Conservation (phyloP, 1,140 invertebrate species). For the Drosophila malerkotliana region DNA sequence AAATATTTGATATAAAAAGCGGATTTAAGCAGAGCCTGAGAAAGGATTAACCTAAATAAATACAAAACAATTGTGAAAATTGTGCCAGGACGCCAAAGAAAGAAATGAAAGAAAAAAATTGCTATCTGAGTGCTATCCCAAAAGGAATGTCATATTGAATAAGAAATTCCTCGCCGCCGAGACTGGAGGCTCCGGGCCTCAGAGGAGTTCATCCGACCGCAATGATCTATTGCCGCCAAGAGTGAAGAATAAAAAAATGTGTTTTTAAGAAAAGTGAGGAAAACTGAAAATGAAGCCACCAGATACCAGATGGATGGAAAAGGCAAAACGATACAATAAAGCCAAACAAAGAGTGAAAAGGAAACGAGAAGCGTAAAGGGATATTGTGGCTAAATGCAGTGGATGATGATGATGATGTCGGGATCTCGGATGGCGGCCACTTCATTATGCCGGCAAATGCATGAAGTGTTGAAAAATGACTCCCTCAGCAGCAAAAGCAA, state of each 20-base stretch:
- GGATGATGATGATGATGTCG: constrained; percentile 16
- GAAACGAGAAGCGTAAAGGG: constrained; percentile 55
- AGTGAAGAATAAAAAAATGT: constrained; percentile 32
- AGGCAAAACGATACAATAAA: constrained; percentile 69
- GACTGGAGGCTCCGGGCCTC: constrained; percentile 17
- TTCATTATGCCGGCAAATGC: constrained; percentile 77
- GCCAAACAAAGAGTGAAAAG: constrained; percentile 34
- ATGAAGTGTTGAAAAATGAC: constrained; percentile 79
- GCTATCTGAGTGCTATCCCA: constrained; percentile 4
- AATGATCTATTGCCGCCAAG: constrained; percentile 73
- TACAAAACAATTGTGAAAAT: constrained; percentile 73
- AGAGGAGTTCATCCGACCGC: constrained; percentile 58
- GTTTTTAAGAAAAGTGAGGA: background rate
- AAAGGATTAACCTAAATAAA: constrained; percentile 80
- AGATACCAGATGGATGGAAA: constrained; percentile 38
- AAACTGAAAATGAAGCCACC: constrained; percentile 41
- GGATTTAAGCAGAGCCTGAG: constrained; percentile 53
- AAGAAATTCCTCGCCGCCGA: constrained; percentile 39
- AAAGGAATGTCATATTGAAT: constrained; percentile 66
- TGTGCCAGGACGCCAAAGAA: constrained; percentile 45
- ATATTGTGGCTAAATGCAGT: constrained; percentile 68
- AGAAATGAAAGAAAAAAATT: background rate
- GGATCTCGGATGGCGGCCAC: constrained; percentile 49
- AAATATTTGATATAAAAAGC: constrained; percentile 73
- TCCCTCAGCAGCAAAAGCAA: constrained; percentile 57